A percentile compares a stretch with the other conserved stretches of the same genome.
phyloP scores from a whole-genome alignment of 2,113 vertebrate species.

The Colistium nudipinnis region DNA sequence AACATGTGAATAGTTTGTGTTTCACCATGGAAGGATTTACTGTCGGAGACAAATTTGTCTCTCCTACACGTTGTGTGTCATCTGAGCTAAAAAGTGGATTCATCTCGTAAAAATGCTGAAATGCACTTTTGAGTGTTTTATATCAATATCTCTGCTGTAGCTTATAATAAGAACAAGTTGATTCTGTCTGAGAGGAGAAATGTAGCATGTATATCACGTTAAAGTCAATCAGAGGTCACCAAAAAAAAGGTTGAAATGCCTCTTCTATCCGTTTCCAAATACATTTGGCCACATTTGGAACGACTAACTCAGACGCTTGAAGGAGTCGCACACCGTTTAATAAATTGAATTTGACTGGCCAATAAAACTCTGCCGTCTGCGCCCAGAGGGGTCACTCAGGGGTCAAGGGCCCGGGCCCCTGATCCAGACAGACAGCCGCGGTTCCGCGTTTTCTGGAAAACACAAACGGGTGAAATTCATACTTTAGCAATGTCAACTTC shows the following conservation, averaged over 20 bases:
- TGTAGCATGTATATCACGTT: background rate
- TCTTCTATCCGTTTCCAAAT: conserved; percentile 36
- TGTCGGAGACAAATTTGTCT: background rate
- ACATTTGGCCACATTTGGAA: conserved; percentile 43
- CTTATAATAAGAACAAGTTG: background rate
- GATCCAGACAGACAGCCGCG: conserved; percentile 67
- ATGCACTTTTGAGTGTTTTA: background rate
- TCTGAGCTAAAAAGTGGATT: too few relatives aligned
- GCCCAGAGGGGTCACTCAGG: conserved; percentile 53
- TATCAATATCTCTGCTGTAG: background rate
- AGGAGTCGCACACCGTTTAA: conserved; percentile 64
- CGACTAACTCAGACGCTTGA: conserved; percentile 23
- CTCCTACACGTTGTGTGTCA: conserved; percentile 2
- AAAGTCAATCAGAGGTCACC: background rate
- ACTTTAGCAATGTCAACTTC: conserved; percentile 78
- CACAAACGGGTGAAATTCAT: conserved; percentile 77
- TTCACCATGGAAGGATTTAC: conserved; percentile 1
- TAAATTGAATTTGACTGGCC: conserved; percentile 74
- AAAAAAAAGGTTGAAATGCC: background rate
- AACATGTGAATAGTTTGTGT: conserved; percentile 19
- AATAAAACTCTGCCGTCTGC: conserved; percentile 64
- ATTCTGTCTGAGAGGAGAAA: conserved; percentile 10
- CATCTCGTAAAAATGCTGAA: background rate
- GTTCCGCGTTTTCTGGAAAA: conserved; percentile 76
- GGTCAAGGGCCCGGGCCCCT: conserved; percentile 65